Conservation (phyloP, 2,888 invertebrate genomes). For the Aradus depressus region DNA sequence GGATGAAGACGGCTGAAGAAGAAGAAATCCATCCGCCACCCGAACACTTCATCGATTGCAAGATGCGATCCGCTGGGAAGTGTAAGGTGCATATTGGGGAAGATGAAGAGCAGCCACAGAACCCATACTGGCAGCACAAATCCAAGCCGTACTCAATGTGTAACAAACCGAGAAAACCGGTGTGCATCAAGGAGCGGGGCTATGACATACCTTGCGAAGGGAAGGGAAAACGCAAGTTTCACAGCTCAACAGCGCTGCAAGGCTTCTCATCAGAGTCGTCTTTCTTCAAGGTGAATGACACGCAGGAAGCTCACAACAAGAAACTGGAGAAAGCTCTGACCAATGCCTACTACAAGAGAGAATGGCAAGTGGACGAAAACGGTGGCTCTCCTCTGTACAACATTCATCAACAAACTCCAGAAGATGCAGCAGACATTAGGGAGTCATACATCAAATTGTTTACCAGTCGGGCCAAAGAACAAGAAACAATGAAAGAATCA, state of each 20-base stretch:
- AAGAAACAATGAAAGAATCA: too few relatives aligned
- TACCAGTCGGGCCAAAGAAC: too few relatives aligned
- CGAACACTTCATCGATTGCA: constrained; percentile 3
- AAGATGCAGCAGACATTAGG: too few relatives aligned
- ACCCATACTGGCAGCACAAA: not conserved
- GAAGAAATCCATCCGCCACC: constrained; percentile 1
- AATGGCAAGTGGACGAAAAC: too few relatives aligned
- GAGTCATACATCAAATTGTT: too few relatives aligned
- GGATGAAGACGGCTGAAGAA: constrained; percentile 5
- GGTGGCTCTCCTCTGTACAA: too few relatives aligned
- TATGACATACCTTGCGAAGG: constrained; percentile 14
- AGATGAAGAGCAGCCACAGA: not conserved
- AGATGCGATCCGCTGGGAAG: constrained; percentile 3
- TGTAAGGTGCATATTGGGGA: constrained; percentile 5
- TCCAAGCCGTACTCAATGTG: constrained; percentile 3
- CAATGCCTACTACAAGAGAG: too few relatives aligned
- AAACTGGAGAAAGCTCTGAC: too few relatives aligned
- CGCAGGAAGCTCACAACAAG: too few relatives aligned
- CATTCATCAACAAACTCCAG: too few relatives aligned
- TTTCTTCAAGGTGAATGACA: too few relatives aligned
- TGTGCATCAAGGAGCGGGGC: constrained; percentile 2
- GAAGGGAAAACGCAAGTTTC: constrained; percentile 5
- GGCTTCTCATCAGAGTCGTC: too few relatives aligned
- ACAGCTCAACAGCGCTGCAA: not conserved
- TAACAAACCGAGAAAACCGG: constrained; percentile 7